A percentile compares a stretch with the other conserved stretches of the same genome.
These are phyloP conservation scores for Parapsyche elsis DNA, from an alignment of 1,140 invertebrate genomes.

Conservation along the genomic window DNA sequence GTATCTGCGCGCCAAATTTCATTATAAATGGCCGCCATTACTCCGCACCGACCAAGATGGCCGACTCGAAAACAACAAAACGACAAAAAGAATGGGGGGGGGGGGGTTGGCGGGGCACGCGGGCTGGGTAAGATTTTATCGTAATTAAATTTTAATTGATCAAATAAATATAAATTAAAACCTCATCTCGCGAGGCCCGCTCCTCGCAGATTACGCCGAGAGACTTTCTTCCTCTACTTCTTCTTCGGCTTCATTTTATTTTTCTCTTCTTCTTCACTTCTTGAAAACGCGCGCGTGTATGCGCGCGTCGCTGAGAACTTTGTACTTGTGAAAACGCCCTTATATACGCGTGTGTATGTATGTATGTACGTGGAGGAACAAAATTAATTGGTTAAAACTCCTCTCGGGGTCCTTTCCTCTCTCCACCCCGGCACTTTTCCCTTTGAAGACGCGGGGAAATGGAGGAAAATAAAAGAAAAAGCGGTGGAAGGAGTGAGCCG, in stretches of 20 bases:
- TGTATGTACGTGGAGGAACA: constrained; percentile 62
- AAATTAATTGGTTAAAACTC: constrained; percentile 72
- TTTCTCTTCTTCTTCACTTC: not conserved
- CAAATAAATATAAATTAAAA: constrained; percentile 56
- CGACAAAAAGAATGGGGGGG: not conserved
- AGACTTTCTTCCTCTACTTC: not conserved
- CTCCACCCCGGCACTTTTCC: constrained; percentile 58
- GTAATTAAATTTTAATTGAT: constrained; percentile 57
- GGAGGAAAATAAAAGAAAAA: constrained; percentile 57
- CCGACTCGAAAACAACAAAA: constrained; percentile 28
- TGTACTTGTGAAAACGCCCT: constrained; percentile 44
- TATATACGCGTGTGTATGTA: constrained; percentile 46
- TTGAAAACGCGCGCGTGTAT: not conserved
- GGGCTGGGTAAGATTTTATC: constrained; percentile 51
- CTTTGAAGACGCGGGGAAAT: constrained; percentile 56
- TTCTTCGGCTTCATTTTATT: not conserved
- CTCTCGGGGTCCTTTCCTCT: constrained; percentile 65
- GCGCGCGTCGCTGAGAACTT: not conserved
- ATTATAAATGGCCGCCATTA: constrained; percentile 47
- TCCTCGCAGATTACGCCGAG: constrained; percentile 33
- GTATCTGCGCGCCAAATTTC: constrained; percentile 40
- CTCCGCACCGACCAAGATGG: constrained; percentile 23
- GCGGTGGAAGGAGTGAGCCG: constrained; percentile 52
- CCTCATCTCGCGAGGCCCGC: constrained; percentile 10
- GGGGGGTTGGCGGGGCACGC: not conserved